A percentile compares a stretch with the other conserved stretches of the same genome.
Conservation (phyloP, 1,140 invertebrate genomes). For the Agraylea sexmaculata region DNA sequence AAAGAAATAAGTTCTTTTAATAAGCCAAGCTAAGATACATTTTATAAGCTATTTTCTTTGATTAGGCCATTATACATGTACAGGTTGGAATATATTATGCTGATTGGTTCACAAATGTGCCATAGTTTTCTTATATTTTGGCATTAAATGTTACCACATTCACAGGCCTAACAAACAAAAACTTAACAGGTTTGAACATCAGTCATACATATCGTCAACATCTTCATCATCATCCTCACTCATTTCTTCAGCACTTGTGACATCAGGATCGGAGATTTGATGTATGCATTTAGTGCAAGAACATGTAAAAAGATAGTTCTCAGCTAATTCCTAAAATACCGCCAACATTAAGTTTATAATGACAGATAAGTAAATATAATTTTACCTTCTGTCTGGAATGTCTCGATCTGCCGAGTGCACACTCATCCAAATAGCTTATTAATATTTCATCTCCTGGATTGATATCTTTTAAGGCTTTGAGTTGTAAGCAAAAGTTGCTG, state of each 20-base stretch:
- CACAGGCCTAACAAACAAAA: constrained; percentile 33
- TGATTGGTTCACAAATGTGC: too few species aligned
- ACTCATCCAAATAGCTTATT: constrained; percentile 86
- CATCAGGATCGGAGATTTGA: constrained; percentile 65
- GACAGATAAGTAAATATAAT: not conserved
- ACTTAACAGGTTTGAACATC: constrained; percentile 39
- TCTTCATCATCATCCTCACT: constrained; percentile 49
- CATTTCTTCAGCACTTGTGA: constrained; percentile 63
- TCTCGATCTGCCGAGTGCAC: constrained; percentile 62
- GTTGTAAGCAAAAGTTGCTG: constrained; percentile 66
- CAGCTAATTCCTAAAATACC: constrained; percentile 45
- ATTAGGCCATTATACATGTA: too few species aligned
- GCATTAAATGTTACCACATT: too few species aligned
- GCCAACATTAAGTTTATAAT: not conserved
- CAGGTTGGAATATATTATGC: too few species aligned
- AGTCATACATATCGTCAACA: constrained; percentile 37
- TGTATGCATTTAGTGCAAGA: constrained; percentile 65
- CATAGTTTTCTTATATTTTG: too few species aligned
- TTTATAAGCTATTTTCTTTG: too few species aligned
- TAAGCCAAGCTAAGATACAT: too few species aligned
- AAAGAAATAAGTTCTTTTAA: too few species aligned
- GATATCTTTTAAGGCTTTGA: constrained; percentile 68
- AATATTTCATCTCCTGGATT: constrained; percentile 75
- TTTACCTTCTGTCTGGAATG: constrained; percentile 73
- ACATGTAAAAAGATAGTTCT: constrained; percentile 82